Percentiles rank a stretch among this genome's conserved stretches.
Evolutionary conservation across 2,113 vertebrate species (phyloP).

Genomic region (Paradoxurus hermaphroditus): DNA sequence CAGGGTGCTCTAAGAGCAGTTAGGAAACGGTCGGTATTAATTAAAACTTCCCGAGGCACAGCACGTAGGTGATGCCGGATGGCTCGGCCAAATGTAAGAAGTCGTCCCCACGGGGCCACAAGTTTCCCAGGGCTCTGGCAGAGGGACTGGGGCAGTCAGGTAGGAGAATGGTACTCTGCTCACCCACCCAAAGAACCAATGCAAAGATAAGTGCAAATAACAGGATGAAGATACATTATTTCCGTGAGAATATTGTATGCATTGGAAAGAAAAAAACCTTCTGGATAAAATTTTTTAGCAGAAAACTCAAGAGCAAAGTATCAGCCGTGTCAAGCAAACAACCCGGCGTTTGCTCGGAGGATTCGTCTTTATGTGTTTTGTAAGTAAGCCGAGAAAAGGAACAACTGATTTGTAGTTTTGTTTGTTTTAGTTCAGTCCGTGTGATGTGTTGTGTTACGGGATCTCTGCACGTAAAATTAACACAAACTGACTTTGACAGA

Average conservation of each 20-base stretch:
- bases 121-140: not conserved
- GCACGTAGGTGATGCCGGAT: not conserved
- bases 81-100: not conserved
- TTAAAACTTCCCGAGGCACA: not conserved
- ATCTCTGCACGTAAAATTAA: slow-evolving; percentile 23
- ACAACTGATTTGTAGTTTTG: not conserved
- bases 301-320: not conserved
- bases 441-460: not conserved
- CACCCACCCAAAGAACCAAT: not conserved
- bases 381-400: not conserved
- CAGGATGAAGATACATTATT: not conserved
- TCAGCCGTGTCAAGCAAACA: not conserved
- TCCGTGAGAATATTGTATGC: not conserved
- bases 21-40: not conserved
- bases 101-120: not conserved
- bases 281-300: slow-evolving; percentile 27
- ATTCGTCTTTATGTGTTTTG: not conserved
- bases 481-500: slow-evolving; percentile 29
- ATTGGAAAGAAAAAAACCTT: not conserved
- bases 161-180: not conserved
- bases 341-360: not conserved
- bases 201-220: not conserved
- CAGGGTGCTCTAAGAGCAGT: not conserved
- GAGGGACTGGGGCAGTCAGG: not conserved
- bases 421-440: slow-evolving; percentile 11